phyloP scores from a whole-genome alignment of 2,113 vertebrate genomes.

The Cyrtonyx montezumae region DNA sequence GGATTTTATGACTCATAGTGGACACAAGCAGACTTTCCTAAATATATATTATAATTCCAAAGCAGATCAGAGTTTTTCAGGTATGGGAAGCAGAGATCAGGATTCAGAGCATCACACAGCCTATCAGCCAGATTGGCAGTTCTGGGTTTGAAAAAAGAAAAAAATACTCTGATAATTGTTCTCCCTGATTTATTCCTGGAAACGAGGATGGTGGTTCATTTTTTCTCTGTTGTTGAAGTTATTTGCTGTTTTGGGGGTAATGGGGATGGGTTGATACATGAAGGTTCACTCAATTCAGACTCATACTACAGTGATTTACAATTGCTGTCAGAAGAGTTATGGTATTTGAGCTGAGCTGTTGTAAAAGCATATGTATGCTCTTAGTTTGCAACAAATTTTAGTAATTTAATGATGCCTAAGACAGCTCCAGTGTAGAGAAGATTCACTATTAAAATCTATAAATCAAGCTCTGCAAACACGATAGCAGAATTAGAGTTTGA shows the following conservation, averaged over 20 bases:
- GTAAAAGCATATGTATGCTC: conserved; percentile 32
- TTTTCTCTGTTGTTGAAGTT: background rate
- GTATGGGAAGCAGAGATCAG: background rate
- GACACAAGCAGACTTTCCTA: background rate
- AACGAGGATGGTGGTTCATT: background rate
- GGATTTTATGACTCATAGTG: background rate
- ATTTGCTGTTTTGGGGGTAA: background rate
- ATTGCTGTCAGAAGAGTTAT: conserved; percentile 14
- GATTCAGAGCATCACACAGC: background rate
- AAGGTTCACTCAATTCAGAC: background rate
- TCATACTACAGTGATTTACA: background rate
- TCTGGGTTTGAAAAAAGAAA: background rate
- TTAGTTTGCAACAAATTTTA: conserved; percentile 52
- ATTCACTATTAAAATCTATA: conserved; percentile 79
- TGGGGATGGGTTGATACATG: background rate
- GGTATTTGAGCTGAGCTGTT: background rate
- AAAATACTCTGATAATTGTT: background rate
- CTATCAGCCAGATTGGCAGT: background rate
- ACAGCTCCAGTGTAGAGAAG: conserved; percentile 29
- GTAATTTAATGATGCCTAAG: conserved; percentile 47
- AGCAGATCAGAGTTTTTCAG: background rate
- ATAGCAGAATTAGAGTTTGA: conserved; percentile 64
- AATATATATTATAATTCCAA: background rate
- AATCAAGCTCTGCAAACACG: conserved; percentile 71
- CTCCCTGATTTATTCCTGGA: background rate